Percentiles rank a stretch among this genome's conserved stretches.
Evolutionary conservation across 2,797 vertebrate genomes (phyloP).

Genomic region (Tangara arthus): DNA sequence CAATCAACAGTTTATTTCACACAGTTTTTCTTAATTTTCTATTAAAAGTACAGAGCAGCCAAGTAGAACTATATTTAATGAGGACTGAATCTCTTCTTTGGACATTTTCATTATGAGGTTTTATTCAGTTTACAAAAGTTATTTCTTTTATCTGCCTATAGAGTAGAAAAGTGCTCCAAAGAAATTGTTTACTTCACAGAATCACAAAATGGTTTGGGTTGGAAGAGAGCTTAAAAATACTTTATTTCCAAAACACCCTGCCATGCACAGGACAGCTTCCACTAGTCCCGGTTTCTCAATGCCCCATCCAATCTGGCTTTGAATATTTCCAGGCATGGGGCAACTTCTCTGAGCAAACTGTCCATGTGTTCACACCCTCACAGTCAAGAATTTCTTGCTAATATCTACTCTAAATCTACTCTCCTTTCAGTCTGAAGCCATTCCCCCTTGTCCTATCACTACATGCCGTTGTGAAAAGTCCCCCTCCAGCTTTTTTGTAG

Average conservation of each 20-base stretch:
- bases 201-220: neutral
- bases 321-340: neutral
- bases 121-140: constrained; percentile 11
- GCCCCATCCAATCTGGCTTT: neutral
- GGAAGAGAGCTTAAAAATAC: neutral
- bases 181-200: neutral
- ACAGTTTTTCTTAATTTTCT: constrained; percentile 37
- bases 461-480: neutral
- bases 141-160: constrained; percentile 8
- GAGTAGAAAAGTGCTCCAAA: constrained; percentile 26
- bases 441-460: neutral
- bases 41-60: constrained; percentile 50
- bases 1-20: constrained; percentile 23
- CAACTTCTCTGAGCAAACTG: neutral
- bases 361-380: neutral
- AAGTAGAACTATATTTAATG: constrained; percentile 62
- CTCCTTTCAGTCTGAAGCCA: neutral
- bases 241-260: neutral
- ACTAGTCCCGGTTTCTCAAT: neutral
- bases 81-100: constrained; percentile 54
- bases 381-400: neutral
- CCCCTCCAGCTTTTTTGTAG: neutral
- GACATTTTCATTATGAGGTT: constrained; percentile 25
- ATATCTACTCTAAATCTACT: neutral
- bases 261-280: neutral